Evolutionary conservation across 2,797 vertebrate genomes (phyloP).

Genomic region (Mustela erminea): DNA sequence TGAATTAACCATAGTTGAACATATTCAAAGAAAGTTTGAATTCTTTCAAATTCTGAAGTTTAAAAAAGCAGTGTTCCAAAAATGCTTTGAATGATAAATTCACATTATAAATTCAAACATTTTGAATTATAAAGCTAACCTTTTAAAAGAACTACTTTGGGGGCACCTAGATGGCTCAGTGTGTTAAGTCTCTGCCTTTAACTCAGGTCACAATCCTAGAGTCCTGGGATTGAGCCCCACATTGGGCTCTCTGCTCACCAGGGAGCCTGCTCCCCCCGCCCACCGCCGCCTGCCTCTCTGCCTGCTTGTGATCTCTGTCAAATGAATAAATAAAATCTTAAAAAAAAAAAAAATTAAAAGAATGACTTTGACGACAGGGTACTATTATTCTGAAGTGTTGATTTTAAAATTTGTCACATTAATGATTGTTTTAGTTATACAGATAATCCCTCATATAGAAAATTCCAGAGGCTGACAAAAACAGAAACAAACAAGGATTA

Average conservation of each 20-base stretch:
- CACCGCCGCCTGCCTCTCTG: too few relatives aligned
- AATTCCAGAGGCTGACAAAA: neutral
- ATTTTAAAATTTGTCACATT: conserved; percentile 5
- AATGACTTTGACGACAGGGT: neutral
- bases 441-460: neutral
- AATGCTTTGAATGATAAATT: neutral
- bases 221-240: too few relatives aligned
- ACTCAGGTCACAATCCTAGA: too few relatives aligned
- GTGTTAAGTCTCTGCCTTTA: too few relatives aligned
- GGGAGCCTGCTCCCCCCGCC: too few relatives aligned
- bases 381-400: neutral
- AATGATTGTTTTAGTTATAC: neutral
- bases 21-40: neutral
- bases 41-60: neutral
- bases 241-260: too few relatives aligned
- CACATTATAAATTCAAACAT: neutral
- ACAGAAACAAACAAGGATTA: neutral
- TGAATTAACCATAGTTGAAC: neutral
- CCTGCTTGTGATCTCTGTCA: too few relatives aligned
- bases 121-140: neutral
- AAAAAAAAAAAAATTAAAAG: too few relatives aligned
- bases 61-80: neutral
- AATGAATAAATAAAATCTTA: too few relatives aligned
- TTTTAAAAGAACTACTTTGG: conserved; percentile 14
- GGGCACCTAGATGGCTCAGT: too few relatives aligned